Conservation (phyloP, 2,797 vertebrate species). For the Melanotaenia parkinsoni region DNA sequence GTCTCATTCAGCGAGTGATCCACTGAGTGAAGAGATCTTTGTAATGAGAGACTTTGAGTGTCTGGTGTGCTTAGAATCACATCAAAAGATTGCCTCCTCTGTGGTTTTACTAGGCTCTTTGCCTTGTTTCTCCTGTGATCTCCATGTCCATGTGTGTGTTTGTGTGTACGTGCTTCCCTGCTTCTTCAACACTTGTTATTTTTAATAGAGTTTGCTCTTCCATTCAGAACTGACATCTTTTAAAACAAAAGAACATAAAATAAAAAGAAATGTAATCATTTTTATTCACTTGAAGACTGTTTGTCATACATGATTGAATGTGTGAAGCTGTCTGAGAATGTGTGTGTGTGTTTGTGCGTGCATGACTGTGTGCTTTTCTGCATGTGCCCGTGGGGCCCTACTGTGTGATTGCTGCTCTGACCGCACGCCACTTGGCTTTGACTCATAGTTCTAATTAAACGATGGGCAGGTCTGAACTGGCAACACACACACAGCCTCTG, state of each 20-base stretch:
- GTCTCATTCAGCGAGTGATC: conserved; percentile 21
- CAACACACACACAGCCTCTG: conserved; percentile 49
- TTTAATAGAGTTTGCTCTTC: conserved; percentile 16
- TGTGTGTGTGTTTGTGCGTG: neutral
- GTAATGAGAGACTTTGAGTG: conserved; percentile 50
- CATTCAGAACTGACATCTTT: conserved; percentile 1
- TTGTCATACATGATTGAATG: conserved; percentile 3
- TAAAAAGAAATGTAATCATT: conserved; percentile 4
- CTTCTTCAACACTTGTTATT: conserved; percentile 16
- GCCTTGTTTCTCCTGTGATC: conserved; percentile 27
- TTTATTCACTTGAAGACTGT: conserved; percentile 9
- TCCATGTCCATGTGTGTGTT: conserved; percentile 6
- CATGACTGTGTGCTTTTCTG: conserved; percentile 7
- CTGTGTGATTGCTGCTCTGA: conserved; percentile 84
- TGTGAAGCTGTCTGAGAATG: conserved; percentile 2
- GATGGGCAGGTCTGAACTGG: conserved; percentile 86
- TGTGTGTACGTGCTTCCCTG: conserved; percentile 23
- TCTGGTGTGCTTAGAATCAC: conserved; percentile 41
- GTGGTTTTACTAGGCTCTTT: conserved; percentile 45
- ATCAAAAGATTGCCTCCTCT: conserved; percentile 59
- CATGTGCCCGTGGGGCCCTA: conserved; percentile 43
- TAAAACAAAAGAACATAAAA: neutral
- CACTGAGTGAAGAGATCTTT: conserved; percentile 28
- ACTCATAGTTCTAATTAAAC: conserved; percentile 87
- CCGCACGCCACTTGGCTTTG: conserved; percentile 82